phyloP scores from a whole-genome alignment of 2,888 invertebrate genomes.

The Diadegma fenestrale region DNA sequence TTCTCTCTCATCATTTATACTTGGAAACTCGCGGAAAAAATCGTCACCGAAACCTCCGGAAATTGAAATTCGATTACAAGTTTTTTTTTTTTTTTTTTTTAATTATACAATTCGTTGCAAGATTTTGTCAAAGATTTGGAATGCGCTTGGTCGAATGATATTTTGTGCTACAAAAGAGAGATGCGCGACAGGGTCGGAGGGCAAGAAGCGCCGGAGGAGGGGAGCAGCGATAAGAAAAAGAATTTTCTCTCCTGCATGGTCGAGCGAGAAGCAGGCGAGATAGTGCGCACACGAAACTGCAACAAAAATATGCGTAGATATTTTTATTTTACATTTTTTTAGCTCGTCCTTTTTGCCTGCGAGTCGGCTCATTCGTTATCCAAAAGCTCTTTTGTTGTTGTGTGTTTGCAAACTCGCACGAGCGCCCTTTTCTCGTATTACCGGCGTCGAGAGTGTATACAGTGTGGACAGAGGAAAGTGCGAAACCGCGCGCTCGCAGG shows the following conservation, averaged over 20 bases:
- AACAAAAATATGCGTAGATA: neutral
- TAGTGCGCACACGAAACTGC: constrained; percentile 12
- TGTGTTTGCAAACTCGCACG: constrained; percentile 32
- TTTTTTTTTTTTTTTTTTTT: neutral
- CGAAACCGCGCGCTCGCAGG: constrained; percentile 51
- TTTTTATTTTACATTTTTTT: too few relatives aligned
- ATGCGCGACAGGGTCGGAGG: neutral
- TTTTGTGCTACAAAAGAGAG: neutral
- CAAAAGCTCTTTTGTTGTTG: constrained; percentile 11
- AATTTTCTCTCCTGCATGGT: neutral
- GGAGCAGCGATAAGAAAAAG: constrained; percentile 6
- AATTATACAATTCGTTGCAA: neutral
- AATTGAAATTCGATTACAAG: neutral
- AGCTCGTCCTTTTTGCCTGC: neutral
- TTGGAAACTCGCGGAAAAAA: too few relatives aligned
- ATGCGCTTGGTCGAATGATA: neutral
- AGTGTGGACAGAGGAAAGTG: constrained; percentile 38
- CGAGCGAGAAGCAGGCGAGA: constrained; percentile 19
- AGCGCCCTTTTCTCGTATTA: constrained; percentile 60
- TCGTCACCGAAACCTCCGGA: neutral
- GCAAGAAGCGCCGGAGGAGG: neutral
- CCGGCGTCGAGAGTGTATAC: constrained; percentile 47
- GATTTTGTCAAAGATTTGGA: neutral
- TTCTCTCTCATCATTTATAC: neutral
- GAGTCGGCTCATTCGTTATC: constrained; percentile 54